A percentile compares a stretch with the other conserved stretches of the same genome.
phyloP scores from a whole-genome alignment of 2,113 vertebrate species.

The Onychorhynchus coronatus region DNA sequence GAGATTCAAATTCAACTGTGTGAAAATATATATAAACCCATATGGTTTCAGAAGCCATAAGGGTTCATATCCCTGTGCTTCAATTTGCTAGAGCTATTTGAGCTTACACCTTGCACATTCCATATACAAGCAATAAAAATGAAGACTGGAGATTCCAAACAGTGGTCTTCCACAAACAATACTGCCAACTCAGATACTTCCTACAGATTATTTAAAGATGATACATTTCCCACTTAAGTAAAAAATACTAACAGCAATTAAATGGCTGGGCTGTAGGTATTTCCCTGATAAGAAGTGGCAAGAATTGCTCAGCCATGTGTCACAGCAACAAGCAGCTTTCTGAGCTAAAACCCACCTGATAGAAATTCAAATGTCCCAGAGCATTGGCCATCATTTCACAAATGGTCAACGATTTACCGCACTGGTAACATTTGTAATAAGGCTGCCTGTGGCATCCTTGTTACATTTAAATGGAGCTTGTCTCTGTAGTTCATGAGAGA shows the following conservation, averaged over 20 bases:
- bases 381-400: not conserved
- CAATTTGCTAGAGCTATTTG: rapidly evolving
- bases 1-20: not conserved
- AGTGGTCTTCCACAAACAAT: not conserved
- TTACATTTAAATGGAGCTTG: not conserved
- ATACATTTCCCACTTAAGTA: not conserved
- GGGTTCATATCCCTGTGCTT: rapidly evolving
- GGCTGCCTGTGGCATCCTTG: not conserved
- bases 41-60: not conserved
- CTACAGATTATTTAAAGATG: slow-evolving; percentile 1
- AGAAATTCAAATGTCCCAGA: not conserved
- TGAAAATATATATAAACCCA: not conserved
- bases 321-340: not conserved
- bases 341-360: not conserved
- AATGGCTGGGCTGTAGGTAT: not conserved
- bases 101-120: not conserved
- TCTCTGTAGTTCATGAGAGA: not conserved
- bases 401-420: not conserved
- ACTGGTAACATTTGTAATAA: not conserved
- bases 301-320: not conserved
- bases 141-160: not conserved
- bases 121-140: not conserved
- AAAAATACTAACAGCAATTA: not conserved
- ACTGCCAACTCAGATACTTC: not conserved
- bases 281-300: not conserved